Conservation (phyloP, 2,888 invertebrate genomes). For the Unio pictorum region DNA sequence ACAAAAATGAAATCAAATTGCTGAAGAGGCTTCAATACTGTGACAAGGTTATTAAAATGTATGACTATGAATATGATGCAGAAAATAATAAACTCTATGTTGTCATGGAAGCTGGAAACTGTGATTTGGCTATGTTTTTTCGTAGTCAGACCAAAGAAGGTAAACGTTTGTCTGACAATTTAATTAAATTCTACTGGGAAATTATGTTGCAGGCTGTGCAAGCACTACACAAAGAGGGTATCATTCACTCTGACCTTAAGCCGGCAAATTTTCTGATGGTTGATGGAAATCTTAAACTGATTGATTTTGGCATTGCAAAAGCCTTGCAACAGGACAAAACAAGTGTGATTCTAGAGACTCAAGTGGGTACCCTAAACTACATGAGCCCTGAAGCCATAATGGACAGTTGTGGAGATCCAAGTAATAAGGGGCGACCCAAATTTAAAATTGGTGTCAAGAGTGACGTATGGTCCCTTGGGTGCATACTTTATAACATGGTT, state of each 20-base stretch:
- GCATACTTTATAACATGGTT: slow-evolving; percentile 93
- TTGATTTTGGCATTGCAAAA: slow-evolving; percentile 96
- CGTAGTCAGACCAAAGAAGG: slow-evolving; percentile 45
- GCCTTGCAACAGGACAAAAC: slow-evolving; percentile 90
- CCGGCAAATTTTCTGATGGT: slow-evolving; percentile 96
- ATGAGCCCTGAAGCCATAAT: slow-evolving; percentile 89
- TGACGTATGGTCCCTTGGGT: slow-evolving; percentile 98
- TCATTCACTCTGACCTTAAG: slow-evolving; percentile 96
- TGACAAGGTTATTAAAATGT: slow-evolving; percentile 86
- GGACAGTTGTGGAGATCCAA: slow-evolving; percentile 44
- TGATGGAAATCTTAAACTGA: slow-evolving; percentile 88
- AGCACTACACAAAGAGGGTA: slow-evolving; percentile 91
- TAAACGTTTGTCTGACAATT: slow-evolving; percentile 79
- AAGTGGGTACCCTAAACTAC: slow-evolving; percentile 89
- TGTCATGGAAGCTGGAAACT: slow-evolving; percentile 94
- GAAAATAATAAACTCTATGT: slow-evolving; percentile 80
- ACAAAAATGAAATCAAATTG: slow-evolving; percentile 90
- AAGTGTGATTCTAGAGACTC: slow-evolving; percentile 84
- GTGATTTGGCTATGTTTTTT: slow-evolving; percentile 84
- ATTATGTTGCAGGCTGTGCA: slow-evolving; percentile 93
- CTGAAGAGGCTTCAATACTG: slow-evolving; percentile 86
- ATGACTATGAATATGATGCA: slow-evolving; percentile 84
- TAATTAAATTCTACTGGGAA: slow-evolving; percentile 90
- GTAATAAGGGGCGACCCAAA: slow-evolving; percentile 44
- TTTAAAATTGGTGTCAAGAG: slow-evolving; percentile 87